Evolutionary conservation across 1,140 invertebrate genomes (phyloP).

Genomic region (Macrotrachela quadricornifera): DNA sequence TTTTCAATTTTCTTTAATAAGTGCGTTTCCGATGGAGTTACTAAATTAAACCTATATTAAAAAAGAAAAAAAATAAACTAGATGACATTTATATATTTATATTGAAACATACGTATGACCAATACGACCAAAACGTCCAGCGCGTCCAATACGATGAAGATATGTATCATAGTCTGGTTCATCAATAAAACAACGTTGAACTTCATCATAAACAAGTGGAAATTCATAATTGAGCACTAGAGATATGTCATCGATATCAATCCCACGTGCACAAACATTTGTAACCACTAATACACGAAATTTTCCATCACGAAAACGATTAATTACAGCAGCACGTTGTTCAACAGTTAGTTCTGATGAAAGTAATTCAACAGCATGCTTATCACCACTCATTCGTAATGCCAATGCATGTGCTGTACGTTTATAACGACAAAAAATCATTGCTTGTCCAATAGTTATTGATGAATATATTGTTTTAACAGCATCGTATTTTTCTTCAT

Average conservation of each 20-base stretch:
- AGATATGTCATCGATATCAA: constrained; percentile 44
- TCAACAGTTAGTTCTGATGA: constrained; percentile 70
- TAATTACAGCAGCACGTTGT: constrained; percentile 75
- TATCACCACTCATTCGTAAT: constrained; percentile 64
- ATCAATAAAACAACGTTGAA: constrained; percentile 19
- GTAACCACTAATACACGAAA: constrained; percentile 95
- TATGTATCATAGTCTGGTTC: constrained; percentile 86
- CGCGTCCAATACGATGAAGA: constrained; percentile 80
- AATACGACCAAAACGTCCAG: constrained; percentile 78
- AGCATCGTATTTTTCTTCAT: constrained; percentile 60
- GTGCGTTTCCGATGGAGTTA: no score
- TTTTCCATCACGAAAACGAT: constrained; percentile 64
- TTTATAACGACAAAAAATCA: constrained; percentile 90
- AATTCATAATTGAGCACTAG: constrained; percentile 96
- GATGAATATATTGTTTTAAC: constrained; percentile 86
- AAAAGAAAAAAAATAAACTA: no score
- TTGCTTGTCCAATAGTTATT: constrained; percentile 83
- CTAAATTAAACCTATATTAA: no score
- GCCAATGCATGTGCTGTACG: constrained; percentile 73
- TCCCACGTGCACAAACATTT: constrained; percentile 70
- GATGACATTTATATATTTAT: no score
- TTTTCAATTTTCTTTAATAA: no score
- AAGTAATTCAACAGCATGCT: constrained; percentile 74
- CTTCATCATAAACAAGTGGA: constrained; percentile 47
- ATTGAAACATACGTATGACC: constrained; percentile 30